These are phyloP conservation scores for Periophthalmus magnuspinnatus DNA, from an alignment of 2,797 vertebrate species.

Conservation along the genomic window DNA sequence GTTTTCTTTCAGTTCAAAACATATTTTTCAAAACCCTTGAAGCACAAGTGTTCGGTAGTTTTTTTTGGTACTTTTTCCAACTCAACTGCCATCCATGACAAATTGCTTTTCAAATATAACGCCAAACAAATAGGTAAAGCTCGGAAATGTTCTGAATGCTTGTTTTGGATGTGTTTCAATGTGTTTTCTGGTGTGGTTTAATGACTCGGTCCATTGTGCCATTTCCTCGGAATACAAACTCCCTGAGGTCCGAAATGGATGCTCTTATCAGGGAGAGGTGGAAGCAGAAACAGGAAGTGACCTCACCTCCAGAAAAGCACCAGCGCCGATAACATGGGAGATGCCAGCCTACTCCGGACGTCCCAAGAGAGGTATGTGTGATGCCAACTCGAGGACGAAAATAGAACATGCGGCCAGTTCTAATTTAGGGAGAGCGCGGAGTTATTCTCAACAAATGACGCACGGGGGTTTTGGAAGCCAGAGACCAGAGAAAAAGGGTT, in stretches of 20 bases:
- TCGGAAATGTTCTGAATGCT: slow-evolving; percentile 38
- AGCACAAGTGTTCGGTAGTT: too few species aligned
- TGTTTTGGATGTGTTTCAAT: slow-evolving; percentile 49
- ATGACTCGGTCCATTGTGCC: slow-evolving; percentile 66
- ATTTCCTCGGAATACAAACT: slow-evolving; percentile 70
- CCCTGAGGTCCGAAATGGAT: slow-evolving; percentile 41
- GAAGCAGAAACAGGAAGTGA: slow-evolving; percentile 72
- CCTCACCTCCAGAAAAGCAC: slow-evolving; percentile 50
- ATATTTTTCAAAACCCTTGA: too few species aligned
- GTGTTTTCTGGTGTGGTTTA: slow-evolving; percentile 45
- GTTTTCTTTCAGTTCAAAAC: too few species aligned
- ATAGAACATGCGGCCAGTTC: slow-evolving; percentile 53
- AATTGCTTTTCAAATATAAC: not conserved
- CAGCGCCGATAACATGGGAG: slow-evolving; percentile 51
- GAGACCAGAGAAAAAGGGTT: slow-evolving; percentile 21
- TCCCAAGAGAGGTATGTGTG: slow-evolving; percentile 25
- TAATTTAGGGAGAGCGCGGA: slow-evolving; percentile 32
- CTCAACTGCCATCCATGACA: too few species aligned
- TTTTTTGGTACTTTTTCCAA: too few species aligned
- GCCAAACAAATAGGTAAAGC: not conserved
- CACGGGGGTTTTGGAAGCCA: slow-evolving; percentile 9
- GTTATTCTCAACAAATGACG: slow-evolving; percentile 40
- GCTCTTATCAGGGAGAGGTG: slow-evolving; percentile 64
- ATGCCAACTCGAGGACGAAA: slow-evolving; percentile 39
- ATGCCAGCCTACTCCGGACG: slow-evolving; percentile 24